phyloP scores from a whole-genome alignment of 2,888 invertebrate genomes.

The Lepeophtheirus nordmannii region DNA sequence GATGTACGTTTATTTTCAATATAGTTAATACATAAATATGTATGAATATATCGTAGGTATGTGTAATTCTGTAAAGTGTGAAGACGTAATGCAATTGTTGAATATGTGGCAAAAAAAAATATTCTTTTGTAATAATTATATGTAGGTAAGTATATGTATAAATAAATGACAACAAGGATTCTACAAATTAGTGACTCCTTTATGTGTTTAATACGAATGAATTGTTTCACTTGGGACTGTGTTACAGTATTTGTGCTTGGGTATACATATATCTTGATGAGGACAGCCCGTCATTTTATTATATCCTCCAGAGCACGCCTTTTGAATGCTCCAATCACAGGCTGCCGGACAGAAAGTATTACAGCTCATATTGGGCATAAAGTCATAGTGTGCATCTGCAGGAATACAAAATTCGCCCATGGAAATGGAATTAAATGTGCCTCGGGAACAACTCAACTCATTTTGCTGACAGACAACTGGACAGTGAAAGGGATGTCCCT shows the following conservation, averaged over 20 bases:
- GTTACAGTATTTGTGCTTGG: background rate
- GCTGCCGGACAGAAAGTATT: background rate
- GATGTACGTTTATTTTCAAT: too few relatives aligned
- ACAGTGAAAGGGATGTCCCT: background rate
- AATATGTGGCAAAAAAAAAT: too few relatives aligned
- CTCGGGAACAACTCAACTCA: slow-evolving; percentile 3
- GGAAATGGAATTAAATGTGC: background rate
- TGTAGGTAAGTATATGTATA: too few relatives aligned
- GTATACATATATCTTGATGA: slow-evolving; percentile 1
- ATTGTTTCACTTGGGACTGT: background rate
- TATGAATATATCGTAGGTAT: too few relatives aligned
- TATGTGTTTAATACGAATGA: too few relatives aligned
- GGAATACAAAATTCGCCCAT: background rate
- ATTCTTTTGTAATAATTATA: too few relatives aligned
- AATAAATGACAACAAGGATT: too few relatives aligned
- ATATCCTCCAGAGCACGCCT: background rate
- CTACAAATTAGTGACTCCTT: too few relatives aligned
- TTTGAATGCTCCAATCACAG: slow-evolving; percentile 5
- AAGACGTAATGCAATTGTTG: too few relatives aligned
- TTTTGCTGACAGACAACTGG: background rate
- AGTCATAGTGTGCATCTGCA: background rate
- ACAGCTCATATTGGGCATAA: slow-evolving; percentile 7
- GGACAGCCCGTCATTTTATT: slow-evolving; percentile 5
- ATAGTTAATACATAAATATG: too few relatives aligned
- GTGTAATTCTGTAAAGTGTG: too few relatives aligned